Evolutionary conservation across 1,140 invertebrate species (phyloP).

Genomic region (Camponotus floridanus): DNA sequence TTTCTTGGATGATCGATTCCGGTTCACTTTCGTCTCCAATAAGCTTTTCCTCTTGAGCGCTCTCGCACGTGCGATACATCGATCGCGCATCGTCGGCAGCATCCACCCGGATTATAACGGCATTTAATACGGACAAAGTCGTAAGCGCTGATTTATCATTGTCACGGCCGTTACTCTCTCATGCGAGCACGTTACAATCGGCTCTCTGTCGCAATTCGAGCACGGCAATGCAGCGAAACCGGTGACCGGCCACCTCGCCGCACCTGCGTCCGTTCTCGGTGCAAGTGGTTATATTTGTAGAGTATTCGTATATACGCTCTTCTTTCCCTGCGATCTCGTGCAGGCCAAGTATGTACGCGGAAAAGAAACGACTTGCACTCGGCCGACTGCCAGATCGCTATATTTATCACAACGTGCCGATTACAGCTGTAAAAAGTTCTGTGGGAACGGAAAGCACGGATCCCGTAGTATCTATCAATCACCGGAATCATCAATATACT

Average conservation of each 20-base stretch:
- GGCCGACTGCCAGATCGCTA: constrained; percentile 81
- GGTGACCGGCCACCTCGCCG: constrained; percentile 58
- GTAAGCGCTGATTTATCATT: constrained; percentile 73
- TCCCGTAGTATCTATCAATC: constrained; percentile 38
- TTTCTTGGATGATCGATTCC: background rate
- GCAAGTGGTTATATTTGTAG: constrained; percentile 72
- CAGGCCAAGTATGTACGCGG: constrained; percentile 78
- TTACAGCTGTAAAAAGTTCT: constrained; percentile 78
- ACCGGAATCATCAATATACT: background rate
- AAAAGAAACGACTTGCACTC: constrained; percentile 79
- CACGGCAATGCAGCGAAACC: constrained; percentile 65
- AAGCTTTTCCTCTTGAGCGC: background rate
- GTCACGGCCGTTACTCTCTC: constrained; percentile 71
- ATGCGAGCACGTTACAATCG: constrained; percentile 61
- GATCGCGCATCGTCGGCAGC: background rate
- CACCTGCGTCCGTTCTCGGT: constrained; percentile 62
- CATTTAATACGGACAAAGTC: constrained; percentile 59
- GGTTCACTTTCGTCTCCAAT: background rate
- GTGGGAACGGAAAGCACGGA: constrained; percentile 14
- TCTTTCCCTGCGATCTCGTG: constrained; percentile 74
- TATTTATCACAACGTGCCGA: constrained; percentile 81
- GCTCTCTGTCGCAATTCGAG: constrained; percentile 63
- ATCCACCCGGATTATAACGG: constrained; percentile 35
- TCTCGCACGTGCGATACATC: background rate
- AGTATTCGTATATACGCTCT: constrained; percentile 66